A percentile compares a stretch with the other conserved stretches of the same genome.
These are phyloP conservation scores for Eupithecia pulchellata DNA, from an alignment of 2,888 invertebrate species.

Conservation along the genomic window DNA sequence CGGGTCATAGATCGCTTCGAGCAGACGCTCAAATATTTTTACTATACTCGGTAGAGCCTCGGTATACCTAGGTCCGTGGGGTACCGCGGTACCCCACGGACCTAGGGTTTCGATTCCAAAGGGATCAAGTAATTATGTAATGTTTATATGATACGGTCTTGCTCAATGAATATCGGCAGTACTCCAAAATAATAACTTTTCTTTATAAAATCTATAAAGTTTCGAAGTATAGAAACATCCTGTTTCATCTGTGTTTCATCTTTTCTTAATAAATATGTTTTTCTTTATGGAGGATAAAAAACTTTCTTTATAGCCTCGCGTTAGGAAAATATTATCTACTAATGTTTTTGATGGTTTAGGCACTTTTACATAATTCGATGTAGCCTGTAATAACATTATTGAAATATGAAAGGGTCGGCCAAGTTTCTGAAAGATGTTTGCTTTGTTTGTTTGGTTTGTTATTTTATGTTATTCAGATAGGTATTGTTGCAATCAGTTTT, in stretches of 20 bases:
- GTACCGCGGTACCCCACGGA: too few relatives aligned
- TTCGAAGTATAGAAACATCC: neutral
- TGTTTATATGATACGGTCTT: conserved; percentile 32
- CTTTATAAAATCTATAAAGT: neutral
- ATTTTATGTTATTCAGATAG: conserved; percentile 17
- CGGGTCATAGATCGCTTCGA: too few relatives aligned
- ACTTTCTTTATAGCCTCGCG: conserved; percentile 10
- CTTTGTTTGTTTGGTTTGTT: conserved; percentile 27
- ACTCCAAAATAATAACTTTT: neutral
- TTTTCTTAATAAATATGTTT: conserved; percentile 7
- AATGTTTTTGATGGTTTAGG: conserved; percentile 23
- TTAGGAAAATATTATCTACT: conserved; percentile 18
- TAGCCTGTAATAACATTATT: conserved; percentile 40
- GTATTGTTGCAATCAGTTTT: conserved; percentile 10
- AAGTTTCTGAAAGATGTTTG: conserved; percentile 30
- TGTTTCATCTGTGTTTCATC: neutral
- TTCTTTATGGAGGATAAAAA: conserved; percentile 8
- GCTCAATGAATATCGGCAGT: neutral
- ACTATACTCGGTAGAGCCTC: too few relatives aligned
- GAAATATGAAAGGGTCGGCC: conserved; percentile 29
- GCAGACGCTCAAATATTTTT: too few relatives aligned
- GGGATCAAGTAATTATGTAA: too few relatives aligned
- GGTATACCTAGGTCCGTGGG: too few relatives aligned
- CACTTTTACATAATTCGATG: conserved; percentile 40
- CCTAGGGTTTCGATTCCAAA: too few relatives aligned